Conservation (phyloP, 2,797 vertebrate species). For the Perdix hodgsoniae region DNA sequence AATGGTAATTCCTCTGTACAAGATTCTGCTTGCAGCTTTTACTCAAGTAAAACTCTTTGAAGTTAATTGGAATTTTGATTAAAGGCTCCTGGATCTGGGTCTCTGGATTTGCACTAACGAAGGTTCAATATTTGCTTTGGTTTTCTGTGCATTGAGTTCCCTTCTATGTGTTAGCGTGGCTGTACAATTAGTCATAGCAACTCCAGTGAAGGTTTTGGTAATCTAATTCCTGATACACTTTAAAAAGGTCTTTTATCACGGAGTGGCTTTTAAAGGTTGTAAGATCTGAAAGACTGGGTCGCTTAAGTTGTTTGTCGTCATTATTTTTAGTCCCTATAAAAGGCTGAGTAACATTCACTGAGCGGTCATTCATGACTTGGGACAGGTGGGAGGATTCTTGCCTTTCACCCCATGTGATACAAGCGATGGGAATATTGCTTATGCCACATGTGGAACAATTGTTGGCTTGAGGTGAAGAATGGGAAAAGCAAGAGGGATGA, state of each 20-base stretch:
- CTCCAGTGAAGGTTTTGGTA: conserved; percentile 47
- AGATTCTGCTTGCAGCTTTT: conserved; percentile 49
- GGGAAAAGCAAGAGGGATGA: too few relatives aligned
- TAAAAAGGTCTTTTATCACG: conserved; percentile 36
- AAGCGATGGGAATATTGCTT: too few relatives aligned
- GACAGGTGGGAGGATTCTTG: not conserved
- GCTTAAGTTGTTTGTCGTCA: conserved; percentile 43
- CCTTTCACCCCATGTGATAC: not conserved
- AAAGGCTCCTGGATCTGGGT: conserved; percentile 57
- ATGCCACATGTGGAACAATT: too few relatives aligned
- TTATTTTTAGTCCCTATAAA: conserved; percentile 14
- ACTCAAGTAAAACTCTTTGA: conserved; percentile 55
- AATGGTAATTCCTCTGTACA: conserved; percentile 59
- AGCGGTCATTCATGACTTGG: not conserved
- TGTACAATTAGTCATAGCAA: conserved; percentile 45
- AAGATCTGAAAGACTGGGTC: conserved; percentile 14
- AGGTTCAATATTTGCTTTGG: conserved; percentile 72
- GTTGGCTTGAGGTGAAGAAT: too few relatives aligned
- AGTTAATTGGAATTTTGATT: conserved; percentile 73
- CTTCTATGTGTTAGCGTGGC: not conserved
- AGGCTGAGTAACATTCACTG: not conserved
- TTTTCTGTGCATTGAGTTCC: conserved; percentile 42
- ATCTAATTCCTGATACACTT: conserved; percentile 51
- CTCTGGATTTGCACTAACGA: conserved; percentile 44
- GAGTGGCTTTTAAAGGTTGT: conserved; percentile 22